Base-by-base conservation (phyloP, 2,888 invertebrate species). In the Pterostichus niger region DNA sequence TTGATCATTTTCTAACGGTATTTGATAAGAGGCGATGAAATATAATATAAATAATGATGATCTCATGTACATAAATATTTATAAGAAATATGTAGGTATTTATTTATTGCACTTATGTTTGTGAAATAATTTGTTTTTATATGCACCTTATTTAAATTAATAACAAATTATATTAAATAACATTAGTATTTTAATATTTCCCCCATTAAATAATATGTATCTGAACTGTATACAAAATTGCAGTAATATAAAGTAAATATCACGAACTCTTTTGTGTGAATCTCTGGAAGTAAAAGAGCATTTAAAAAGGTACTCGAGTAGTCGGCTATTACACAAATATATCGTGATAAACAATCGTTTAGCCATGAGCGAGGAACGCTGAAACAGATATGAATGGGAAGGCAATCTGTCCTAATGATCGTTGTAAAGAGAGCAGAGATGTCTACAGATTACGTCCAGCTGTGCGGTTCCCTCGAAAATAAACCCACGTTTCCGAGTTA, bases 321-420 rank as follows among this genome's bases (percentile, higher is more conserved):
- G 46, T 71, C 15, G 64, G 64, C 56, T 83, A 44, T 82, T 79
- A 84, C 79, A 84, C 68, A 87, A 87, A 87, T 87, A 87, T 87
- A 87, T 88, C 88, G 87, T 88, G 88, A 86, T 85, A 85, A 86
- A 88, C 87, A 88, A 87, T 88, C 87, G 88, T 88, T 77, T 77
- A 56, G 15, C 24, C 35, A 52, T n/a, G 49, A 52, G 40, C 11
- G 40, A 33, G 11, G 33, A 49, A 75, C 49, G 52, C 31, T 56
- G 77, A 15, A 77, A 11, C 11, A 35, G 13, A 52, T 52, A 56
- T 77, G 77, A 77, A 77, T 77, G 56, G 75, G 17, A 68, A 68
- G 80, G 68, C 71, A 80, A 80, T 80, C 80, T 68, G 68, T 79
- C 80, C 80, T 80, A 80, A 80, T 80, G 80, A 80, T 80, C 68